Evolutionary conservation across 2,797 vertebrate species (phyloP), one percentile per base, ranked within the genome.

Genomic region (Gymnodraco acuticeps): DNA sequence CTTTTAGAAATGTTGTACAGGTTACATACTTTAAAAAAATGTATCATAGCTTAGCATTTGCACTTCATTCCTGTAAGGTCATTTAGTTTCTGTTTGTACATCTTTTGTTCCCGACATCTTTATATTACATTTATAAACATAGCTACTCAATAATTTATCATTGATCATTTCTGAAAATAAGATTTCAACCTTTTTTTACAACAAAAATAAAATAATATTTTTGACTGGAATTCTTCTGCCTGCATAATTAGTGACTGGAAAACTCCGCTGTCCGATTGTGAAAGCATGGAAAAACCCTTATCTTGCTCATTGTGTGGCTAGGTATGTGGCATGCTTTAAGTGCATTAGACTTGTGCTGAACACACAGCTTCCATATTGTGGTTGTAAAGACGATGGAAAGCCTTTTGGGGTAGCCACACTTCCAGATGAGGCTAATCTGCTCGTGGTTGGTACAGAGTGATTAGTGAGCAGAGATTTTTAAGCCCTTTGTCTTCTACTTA

Each of bases 251-350:
- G 93, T 96, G 95, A 95, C 96, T 96, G 96, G 93, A 95, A 95
- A 94, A 95, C 94, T 95, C 90, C 90, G 95, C 95, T 83, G 90
- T 94, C 92, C 91, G 94, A 92, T 95, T 84, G 90, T 95, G 83
- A 94, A 95, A 96, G 95, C 94, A 95, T 95, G 95, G 96, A 94
- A 96, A 97, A 95, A 95, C 90, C 92, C 95, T 96, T 97, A 97
- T 97, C 95, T 96, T 96, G 95, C 89, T 91, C 92, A 91, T 94
- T 93, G 92, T 92, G 89, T 87, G 84, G 86, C 86, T 82, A 90
- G 86, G 75, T 90, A 81, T 93, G 88, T 91, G 95, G 94, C 85
- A 82, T 92, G 70, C 87, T 90, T 93, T 93, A 94, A 95, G 95
- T 95, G 94, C 94, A 94, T 94, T 92, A 90, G 90, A 85, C 90